Evolutionary conservation across 2,888 invertebrate genomes (phyloP).

Genomic region (Petrolisthes manimaculis): DNA sequence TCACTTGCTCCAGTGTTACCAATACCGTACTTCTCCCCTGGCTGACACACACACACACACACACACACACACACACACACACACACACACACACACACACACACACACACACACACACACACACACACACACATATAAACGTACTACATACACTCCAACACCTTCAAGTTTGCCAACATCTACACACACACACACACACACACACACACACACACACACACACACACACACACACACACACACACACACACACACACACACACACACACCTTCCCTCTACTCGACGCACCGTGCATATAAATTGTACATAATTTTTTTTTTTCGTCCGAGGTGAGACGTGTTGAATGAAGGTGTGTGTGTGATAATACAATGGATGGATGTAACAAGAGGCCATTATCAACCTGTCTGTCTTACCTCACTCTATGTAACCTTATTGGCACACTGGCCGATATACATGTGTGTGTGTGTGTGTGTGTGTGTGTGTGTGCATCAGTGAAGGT

Average conservation of each 20-base stretch:
- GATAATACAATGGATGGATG: too few relatives aligned
- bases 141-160: background rate
- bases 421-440: background rate
- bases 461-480: too few relatives aligned
- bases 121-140: constrained; percentile 15
- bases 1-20: too few relatives aligned
- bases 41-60: constrained; percentile 12
- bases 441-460: too few relatives aligned
- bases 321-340: background rate
- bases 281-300: background rate
- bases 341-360: too few relatives aligned
- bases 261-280: constrained; percentile 1
- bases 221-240: constrained; percentile 31
- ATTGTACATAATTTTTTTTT: background rate
- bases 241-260: constrained; percentile 25
- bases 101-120: constrained; percentile 13
- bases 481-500: too few relatives aligned
- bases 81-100: constrained; percentile 13
- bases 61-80: constrained; percentile 23
- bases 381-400: too few relatives aligned
- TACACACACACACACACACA: constrained; percentile 29
- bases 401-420: background rate
- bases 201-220: constrained; percentile 13
- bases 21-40: background rate
- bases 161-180: background rate